Evolutionary conservation across 2,113 vertebrate species (phyloP), one percentile per base, ranked within the genome.

Genomic region (Nothobranchius kuhntae): DNA sequence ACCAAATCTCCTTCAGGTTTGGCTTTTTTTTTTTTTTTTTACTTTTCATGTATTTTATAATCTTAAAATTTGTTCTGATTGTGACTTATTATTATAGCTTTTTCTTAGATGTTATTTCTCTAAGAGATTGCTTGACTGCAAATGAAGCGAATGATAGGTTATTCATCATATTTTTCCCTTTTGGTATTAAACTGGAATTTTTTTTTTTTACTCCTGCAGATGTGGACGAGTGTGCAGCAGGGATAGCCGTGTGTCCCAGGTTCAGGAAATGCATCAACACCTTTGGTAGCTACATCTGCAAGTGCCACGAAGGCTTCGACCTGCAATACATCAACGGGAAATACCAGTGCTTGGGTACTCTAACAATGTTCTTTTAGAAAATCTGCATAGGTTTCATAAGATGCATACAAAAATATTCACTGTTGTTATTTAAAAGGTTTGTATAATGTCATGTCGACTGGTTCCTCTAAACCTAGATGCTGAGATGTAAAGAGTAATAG

Each of bases 281-380:
- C 2, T 99, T 99, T 1, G 97, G 98, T 47, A 99, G 97, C 85
- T 99, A 99, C 89, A 91, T 98, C 87, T 99, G 98, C 95, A 98
- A 94, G 70, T 99, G 98, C 69, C 94, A 95, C 1, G 91, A 95
- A 53, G 98, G 98, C 57, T 98, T 97, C 14, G 95, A 98, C 84
- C 92, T 99, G 78, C 91, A 96, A 82, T 98, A 96, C 91, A 92
- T 96, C 3, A 94, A 94, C 35, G 97, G 97, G 59, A 98, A 95
- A 94, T 98, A 98, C 85, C 96, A 98, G 4, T 99, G 98, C 75
- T 86, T 89, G n/a, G 98, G 98, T 99, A 94, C 90, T 13, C 38
- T 68, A 38, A 58, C 35, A 14, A 35, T 46, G 36, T 38, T 46
- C 61, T 60, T 38, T 24, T 52, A 45, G 6, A 12, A 11, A 42